Evolutionary conservation across 2,113 vertebrate species (phyloP).

Genomic region (Ageneiosus marmoratus): DNA sequence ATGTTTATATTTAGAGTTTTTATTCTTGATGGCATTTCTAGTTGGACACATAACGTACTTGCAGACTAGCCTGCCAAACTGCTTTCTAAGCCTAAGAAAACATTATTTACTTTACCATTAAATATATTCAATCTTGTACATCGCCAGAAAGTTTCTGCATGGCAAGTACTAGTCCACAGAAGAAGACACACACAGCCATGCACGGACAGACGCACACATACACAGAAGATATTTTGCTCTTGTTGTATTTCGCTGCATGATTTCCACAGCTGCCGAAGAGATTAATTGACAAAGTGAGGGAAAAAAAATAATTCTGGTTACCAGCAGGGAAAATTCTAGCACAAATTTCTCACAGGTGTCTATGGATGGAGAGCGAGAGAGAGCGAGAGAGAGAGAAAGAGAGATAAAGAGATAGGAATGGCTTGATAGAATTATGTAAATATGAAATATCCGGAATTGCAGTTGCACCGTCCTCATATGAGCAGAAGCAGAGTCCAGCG

Average conservation of each 20-base stretch:
- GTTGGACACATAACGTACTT: background rate
- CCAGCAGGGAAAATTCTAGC: constrained; percentile 59
- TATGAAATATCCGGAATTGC: constrained; percentile 62
- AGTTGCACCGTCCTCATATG: constrained; percentile 60
- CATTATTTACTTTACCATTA: background rate
- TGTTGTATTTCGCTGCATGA: constrained; percentile 56
- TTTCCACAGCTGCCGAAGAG: constrained; percentile 60
- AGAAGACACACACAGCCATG: background rate
- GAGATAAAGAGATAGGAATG: constrained; percentile 43
- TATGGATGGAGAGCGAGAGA: constrained; percentile 37
- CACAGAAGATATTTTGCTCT: constrained; percentile 22
- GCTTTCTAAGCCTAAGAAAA: background rate
- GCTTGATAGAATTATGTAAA: constrained; percentile 72
- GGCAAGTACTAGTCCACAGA: too few species aligned
- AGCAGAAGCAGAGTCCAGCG: constrained; percentile 56
- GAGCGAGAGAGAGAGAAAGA: constrained; percentile 37
- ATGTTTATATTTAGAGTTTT: background rate
- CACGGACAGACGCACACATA: constrained; percentile 28
- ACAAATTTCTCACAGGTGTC: constrained; percentile 67
- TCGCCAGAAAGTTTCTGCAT: background rate
- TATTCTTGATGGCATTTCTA: background rate
- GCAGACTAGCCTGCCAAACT: background rate
- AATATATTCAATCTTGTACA: background rate
- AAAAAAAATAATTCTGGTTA: constrained; percentile 59
- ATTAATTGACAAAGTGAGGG: constrained; percentile 63